These are phyloP conservation scores for Acronicta psi DNA, from an alignment of 2,888 invertebrate genomes.

Conservation along the genomic window DNA sequence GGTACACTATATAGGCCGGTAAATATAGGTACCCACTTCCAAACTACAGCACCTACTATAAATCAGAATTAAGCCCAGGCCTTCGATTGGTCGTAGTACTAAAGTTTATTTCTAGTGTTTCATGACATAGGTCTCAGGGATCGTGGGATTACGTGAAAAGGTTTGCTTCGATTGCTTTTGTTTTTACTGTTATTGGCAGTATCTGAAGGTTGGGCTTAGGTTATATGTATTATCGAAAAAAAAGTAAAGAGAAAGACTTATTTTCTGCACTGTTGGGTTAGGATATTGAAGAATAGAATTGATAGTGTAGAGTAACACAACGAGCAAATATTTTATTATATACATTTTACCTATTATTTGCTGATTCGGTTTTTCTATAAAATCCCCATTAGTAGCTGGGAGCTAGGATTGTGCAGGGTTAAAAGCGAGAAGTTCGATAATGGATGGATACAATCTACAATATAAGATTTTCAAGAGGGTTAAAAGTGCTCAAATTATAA, in stretches of 20 bases:
- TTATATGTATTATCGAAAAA: slow-evolving; percentile 4
- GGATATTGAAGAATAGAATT: slow-evolving; percentile 5
- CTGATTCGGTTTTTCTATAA: slow-evolving; percentile 8
- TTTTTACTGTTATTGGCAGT: slow-evolving; percentile 49
- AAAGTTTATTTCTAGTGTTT: slow-evolving; percentile 33
- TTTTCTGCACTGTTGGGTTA: slow-evolving; percentile 12
- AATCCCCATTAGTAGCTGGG: too few relatives aligned
- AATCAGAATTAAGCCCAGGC: slow-evolving; percentile 4
- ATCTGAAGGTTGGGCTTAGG: slow-evolving; percentile 36
- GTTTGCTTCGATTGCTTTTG: slow-evolving; percentile 48
- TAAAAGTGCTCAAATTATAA: too few relatives aligned
- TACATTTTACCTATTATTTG: too few relatives aligned
- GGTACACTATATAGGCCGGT: too few relatives aligned
- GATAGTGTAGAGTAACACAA: too few relatives aligned
- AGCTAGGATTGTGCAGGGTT: too few relatives aligned
- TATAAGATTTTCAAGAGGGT: too few relatives aligned
- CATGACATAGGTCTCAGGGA: slow-evolving; percentile 14
- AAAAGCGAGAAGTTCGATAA: too few relatives aligned
- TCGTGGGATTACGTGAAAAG: slow-evolving; percentile 31
- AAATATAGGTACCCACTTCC: neutral
- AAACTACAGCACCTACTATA: neutral
- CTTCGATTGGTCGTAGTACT: slow-evolving; percentile 3
- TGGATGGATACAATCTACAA: too few relatives aligned
- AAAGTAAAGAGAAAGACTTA: slow-evolving; percentile 10
- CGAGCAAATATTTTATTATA: too few relatives aligned